phyloP scores from a whole-genome alignment of 2,888 invertebrate species.

The Masnerella sp. region DNA sequence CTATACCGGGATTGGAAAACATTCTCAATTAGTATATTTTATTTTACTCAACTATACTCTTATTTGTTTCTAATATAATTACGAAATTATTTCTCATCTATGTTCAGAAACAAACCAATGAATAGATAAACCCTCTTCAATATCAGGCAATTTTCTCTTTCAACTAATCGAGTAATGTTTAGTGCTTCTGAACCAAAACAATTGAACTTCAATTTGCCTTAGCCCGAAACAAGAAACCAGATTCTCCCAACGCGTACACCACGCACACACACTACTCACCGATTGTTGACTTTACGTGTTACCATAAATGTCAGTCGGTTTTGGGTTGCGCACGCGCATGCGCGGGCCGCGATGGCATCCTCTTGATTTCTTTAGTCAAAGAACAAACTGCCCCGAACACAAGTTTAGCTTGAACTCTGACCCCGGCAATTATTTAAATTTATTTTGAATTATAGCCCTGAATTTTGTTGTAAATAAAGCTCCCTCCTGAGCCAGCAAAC shows the following conservation, averaged over 20 bases:
- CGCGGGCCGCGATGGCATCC: constrained; percentile 43
- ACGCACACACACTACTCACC: constrained; percentile 47
- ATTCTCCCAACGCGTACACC: constrained; percentile 38
- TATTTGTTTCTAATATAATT: constrained; percentile 1
- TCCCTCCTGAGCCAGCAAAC: constrained; percentile 21
- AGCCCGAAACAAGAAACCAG: constrained; percentile 47
- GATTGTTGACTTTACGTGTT: constrained; percentile 36
- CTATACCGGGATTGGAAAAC: constrained; percentile 17
- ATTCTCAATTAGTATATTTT: not conserved
- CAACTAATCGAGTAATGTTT: constrained; percentile 45
- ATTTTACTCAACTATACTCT: not conserved
- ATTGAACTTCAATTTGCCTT: constrained; percentile 39
- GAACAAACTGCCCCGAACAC: constrained; percentile 42
- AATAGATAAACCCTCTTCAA: not conserved
- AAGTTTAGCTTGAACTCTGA: constrained; percentile 35
- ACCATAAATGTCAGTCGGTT: constrained; percentile 48
- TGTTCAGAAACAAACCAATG: not conserved
- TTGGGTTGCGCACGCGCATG: constrained; percentile 60
- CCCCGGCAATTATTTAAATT: too few relatives aligned
- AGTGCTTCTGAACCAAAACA: constrained; percentile 41
- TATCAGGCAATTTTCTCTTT: constrained; percentile 1
- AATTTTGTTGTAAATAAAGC: constrained; percentile 10
- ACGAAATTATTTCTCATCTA: not conserved
- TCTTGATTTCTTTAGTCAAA: constrained; percentile 48
- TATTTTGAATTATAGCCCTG: constrained; percentile 5